Percentiles rank a stretch among this genome's conserved stretches.
These are phyloP conservation scores for Myopa testacea DNA, from an alignment of 2,888 invertebrate genomes.

Conservation along the genomic window DNA sequence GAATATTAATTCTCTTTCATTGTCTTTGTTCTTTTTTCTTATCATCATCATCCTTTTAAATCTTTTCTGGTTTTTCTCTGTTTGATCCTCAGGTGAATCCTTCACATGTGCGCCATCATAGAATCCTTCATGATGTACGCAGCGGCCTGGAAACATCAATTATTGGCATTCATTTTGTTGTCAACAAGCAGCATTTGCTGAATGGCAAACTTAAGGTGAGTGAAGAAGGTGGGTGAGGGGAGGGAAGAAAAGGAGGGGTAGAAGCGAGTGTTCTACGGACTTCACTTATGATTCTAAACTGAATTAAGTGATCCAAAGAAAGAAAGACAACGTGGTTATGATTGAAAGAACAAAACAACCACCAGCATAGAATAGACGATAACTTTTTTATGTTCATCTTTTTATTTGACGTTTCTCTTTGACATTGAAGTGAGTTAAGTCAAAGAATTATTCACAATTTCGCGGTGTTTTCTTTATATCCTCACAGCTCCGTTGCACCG, in stretches of 20 bases:
- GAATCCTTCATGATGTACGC: slow-evolving; percentile 59
- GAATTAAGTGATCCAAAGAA: background rate
- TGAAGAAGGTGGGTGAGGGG: background rate
- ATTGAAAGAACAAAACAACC: background rate
- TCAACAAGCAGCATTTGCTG: slow-evolving; percentile 70
- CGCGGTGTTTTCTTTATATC: background rate
- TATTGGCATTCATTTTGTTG: slow-evolving; percentile 70
- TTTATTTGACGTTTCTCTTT: background rate
- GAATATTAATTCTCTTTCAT: background rate
- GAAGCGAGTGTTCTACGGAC: background rate
- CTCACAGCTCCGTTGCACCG: slow-evolving; percentile 74
- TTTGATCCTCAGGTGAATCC: slow-evolving; percentile 59
- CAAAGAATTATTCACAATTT: too few relatives aligned
- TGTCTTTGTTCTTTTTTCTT: background rate
- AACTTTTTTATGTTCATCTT: background rate
- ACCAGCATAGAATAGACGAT: background rate
- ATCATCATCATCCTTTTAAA: background rate
- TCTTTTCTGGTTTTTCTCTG: background rate
- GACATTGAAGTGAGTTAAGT: background rate
- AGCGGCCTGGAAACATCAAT: slow-evolving; percentile 69
- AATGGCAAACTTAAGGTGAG: slow-evolving; percentile 71
- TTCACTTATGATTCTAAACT: background rate
- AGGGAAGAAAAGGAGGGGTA: background rate
- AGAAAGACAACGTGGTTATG: background rate
- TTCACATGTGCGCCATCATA: slow-evolving; percentile 63